Percentiles rank a stretch among this genome's conserved stretches.
Conservation (phyloP, 2,797 vertebrate species). For the Eospalax fontanierii region DNA sequence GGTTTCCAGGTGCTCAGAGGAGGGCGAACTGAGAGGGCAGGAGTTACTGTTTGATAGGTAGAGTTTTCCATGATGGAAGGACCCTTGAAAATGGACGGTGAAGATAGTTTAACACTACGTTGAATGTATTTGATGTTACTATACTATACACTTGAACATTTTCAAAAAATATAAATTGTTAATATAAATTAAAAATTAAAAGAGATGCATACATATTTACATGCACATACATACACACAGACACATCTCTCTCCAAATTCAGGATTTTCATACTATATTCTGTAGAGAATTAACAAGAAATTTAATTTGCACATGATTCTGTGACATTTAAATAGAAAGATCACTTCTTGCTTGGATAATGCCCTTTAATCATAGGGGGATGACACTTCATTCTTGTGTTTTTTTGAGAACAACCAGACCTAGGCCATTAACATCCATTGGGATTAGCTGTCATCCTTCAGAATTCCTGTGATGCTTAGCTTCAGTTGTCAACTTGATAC, state of each 20-base stretch:
- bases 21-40: rapidly evolving
- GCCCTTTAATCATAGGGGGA: background rate
- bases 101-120: background rate
- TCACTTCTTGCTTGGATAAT: background rate
- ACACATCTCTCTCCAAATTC: background rate
- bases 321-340: background rate
- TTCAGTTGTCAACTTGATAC: no score
- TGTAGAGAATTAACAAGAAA: background rate
- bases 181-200: background rate
- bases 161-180: background rate
- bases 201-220: background rate
- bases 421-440: no score
- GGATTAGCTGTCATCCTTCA: no score
- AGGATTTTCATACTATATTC: background rate
- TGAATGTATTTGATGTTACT: background rate
- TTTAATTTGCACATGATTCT: background rate
- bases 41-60: background rate
- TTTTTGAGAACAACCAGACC: background rate
- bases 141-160: background rate
- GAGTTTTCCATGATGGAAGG: background rate
- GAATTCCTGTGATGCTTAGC: no score
- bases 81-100: no score
- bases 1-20: background rate
- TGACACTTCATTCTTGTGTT: no score
- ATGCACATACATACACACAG: background rate